These are phyloP conservation scores for Platichthys stellatus DNA, from an alignment of 2,113 vertebrate genomes.

Conservation along the genomic window DNA sequence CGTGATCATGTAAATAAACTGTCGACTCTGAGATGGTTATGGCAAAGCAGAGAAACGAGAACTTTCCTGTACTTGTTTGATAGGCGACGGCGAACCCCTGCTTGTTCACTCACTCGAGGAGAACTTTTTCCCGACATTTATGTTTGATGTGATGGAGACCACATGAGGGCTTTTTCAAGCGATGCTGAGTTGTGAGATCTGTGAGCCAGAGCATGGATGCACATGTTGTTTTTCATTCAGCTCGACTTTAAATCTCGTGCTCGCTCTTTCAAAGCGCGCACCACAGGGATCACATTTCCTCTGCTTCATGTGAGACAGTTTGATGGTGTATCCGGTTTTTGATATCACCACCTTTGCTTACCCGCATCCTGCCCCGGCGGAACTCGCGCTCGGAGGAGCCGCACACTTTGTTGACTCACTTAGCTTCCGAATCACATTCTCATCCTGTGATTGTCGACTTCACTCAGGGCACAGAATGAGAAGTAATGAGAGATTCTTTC, in stretches of 20 bases:
- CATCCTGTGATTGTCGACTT: conserved; percentile 16
- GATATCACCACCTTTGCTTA: conserved; percentile 39
- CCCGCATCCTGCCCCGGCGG: not conserved
- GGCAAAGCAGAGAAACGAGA: conserved; percentile 48
- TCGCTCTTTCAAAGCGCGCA: conserved; percentile 23
- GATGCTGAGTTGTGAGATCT: conserved; percentile 37
- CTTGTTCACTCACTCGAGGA: conserved; percentile 28
- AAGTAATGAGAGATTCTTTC: conserved; percentile 22
- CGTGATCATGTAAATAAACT: conserved; percentile 27
- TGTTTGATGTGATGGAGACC: conserved; percentile 40
- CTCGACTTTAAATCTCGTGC: conserved; percentile 45
- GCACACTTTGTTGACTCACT: not conserved
- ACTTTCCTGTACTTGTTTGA: conserved; percentile 37
- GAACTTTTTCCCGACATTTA: conserved; percentile 40
- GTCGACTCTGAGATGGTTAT: conserved; percentile 1
- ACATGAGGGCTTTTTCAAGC: conserved; percentile 37
- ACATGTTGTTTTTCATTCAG: conserved; percentile 47
- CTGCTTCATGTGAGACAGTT: conserved; percentile 31
- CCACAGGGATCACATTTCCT: conserved; percentile 33
- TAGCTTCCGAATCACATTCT: conserved; percentile 16
- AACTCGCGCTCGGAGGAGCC: not conserved
- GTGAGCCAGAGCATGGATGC: conserved; percentile 30
- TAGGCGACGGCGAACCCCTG: conserved; percentile 8
- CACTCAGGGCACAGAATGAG: conserved; percentile 2
- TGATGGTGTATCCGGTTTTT: conserved; percentile 41